Conservation (phyloP, 2,113 vertebrate species). For the Neodontobutis hainanensis region DNA sequence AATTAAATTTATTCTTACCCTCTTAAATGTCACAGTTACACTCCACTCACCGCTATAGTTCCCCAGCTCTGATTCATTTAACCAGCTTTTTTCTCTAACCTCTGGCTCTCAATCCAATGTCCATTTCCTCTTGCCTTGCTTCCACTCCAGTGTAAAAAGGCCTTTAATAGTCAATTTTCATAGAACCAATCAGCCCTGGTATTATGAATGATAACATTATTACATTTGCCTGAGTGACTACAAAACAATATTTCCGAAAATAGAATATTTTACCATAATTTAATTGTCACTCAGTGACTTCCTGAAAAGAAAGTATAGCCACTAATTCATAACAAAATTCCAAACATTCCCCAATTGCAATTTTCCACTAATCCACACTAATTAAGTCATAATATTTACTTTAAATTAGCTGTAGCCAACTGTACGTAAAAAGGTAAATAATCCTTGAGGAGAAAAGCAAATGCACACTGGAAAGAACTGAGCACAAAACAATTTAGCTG, state of each 20-base stretch:
- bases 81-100: neutral
- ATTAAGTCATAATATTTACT: constrained; percentile 40
- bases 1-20: neutral
- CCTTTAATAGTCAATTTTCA: neutral
- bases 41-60: neutral
- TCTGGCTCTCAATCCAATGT: neutral
- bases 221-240: no score
- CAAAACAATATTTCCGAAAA: no score
- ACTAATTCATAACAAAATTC: constrained; percentile 32
- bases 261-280: no score
- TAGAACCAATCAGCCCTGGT: neutral
- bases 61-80: neutral
- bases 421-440: constrained; percentile 9
- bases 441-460: neutral
- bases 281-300: neutral
- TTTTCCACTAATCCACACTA: constrained; percentile 2
- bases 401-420: constrained; percentile 43
- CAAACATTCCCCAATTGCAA: constrained; percentile 18
- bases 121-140: neutral
- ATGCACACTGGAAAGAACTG: neutral
- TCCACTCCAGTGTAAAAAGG: neutral
- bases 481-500: neutral
- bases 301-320: neutral
- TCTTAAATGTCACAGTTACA: constrained; percentile 1
- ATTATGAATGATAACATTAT: no score